A percentile compares a stretch with the other conserved stretches of the same genome.
These are phyloP conservation scores for Hipparchia sbordonii DNA, from an alignment of 2,888 invertebrate genomes.

Conservation along the genomic window DNA sequence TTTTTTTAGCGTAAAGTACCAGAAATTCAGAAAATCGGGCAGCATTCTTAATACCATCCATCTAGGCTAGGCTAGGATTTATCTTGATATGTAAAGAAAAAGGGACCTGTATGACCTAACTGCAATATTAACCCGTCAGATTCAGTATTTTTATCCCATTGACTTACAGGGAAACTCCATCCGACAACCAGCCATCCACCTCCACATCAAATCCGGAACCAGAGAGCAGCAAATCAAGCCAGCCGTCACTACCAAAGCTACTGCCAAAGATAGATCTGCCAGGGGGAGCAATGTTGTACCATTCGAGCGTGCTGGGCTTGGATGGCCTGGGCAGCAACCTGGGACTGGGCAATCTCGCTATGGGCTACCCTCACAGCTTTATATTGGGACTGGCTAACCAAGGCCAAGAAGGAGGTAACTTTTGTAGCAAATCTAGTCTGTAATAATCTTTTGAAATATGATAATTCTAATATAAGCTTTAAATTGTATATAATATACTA, in stretches of 20 bases:
- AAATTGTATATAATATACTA: too few relatives aligned
- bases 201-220: constrained; percentile 68
- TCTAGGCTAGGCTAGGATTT: too few relatives aligned
- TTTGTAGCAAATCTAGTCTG: too few relatives aligned
- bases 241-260: constrained; percentile 60
- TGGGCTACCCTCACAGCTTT: constrained; percentile 78
- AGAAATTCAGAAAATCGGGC: too few relatives aligned
- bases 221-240: constrained; percentile 66
- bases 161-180: constrained; percentile 56
- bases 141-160: too few relatives aligned
- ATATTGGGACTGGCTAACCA: constrained; percentile 77
- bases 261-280: constrained; percentile 72
- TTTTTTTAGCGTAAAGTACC: too few relatives aligned
- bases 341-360: constrained; percentile 71
- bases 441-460: too few relatives aligned
- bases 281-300: constrained; percentile 76
- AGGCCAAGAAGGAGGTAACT: constrained; percentile 72
- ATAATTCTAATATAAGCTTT: too few relatives aligned
- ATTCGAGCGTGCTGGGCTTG: constrained; percentile 65
- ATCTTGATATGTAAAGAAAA: too few relatives aligned
- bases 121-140: too few relatives aligned
- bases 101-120: too few relatives aligned
- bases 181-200: constrained; percentile 66
- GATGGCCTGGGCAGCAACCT: constrained; percentile 70
- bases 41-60: too few relatives aligned